Percentiles rank a stretch among this genome's conserved stretches.
Conservation (phyloP, 2,113 vertebrate genomes). For the Leiothrix lutea region DNA sequence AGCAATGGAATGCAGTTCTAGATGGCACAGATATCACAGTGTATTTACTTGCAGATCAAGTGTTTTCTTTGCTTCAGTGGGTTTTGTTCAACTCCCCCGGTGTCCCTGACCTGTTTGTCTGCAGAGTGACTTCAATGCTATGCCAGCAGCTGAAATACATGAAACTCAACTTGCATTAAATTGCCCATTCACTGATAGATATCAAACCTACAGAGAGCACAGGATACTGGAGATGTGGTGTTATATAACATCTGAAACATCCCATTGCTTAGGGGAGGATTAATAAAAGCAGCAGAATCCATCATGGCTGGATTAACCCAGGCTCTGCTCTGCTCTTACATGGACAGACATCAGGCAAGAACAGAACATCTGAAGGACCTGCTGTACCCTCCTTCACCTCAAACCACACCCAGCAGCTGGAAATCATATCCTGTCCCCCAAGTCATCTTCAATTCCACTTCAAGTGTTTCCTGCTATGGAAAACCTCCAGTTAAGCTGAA, state of each 20-base stretch:
- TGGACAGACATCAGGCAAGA: neutral
- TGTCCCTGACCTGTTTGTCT: neutral
- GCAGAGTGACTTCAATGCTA: neutral
- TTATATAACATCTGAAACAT: neutral
- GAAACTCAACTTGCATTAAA: neutral
- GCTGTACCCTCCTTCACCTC: neutral
- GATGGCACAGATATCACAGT: neutral
- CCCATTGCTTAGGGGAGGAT: neutral
- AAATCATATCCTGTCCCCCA: neutral
- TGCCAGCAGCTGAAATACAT: neutral
- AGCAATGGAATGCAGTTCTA: neutral
- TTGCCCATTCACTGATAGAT: rapidly evolving
- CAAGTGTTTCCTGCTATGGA: neutral
- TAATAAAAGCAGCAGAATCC: neutral
- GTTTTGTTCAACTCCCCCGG: neutral
- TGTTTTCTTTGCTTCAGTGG: neutral
- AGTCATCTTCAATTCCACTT: neutral
- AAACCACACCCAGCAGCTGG: neutral
- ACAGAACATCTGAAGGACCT: neutral
- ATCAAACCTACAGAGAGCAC: neutral
- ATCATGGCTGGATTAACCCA: neutral
- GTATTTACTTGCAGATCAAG: neutral
- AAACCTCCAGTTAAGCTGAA: neutral
- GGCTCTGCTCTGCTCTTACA: neutral
- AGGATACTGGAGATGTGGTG: neutral